These are phyloP conservation scores for Drosophila nikananu DNA, from an alignment of 1,140 invertebrate genomes.

Conservation along the genomic window DNA sequence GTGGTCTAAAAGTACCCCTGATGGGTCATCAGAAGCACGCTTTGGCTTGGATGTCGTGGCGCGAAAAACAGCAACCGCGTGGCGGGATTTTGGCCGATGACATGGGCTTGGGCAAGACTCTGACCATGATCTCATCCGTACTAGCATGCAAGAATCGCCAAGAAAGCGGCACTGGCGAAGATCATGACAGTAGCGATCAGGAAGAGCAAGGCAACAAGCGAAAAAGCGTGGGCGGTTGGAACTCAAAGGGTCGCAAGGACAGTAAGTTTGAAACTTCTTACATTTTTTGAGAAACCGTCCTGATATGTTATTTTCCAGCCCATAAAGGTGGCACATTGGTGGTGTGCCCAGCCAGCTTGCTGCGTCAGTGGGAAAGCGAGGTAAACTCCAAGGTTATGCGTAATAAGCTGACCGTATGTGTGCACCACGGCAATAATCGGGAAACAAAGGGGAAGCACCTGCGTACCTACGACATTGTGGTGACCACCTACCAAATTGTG, in stretches of 20 bases:
- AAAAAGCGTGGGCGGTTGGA: slow-evolving; percentile 66
- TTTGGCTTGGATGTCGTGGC: slow-evolving; percentile 94
- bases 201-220: slow-evolving; percentile 62
- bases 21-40: slow-evolving; percentile 96
- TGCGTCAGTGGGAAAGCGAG: slow-evolving; percentile 95
- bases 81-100: slow-evolving; percentile 96
- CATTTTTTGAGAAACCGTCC: not conserved
- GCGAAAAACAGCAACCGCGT: slow-evolving; percentile 92
- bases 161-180: slow-evolving; percentile 40
- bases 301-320: slow-evolving; percentile 57
- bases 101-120: slow-evolving; percentile 97
- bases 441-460: slow-evolving; percentile 88
- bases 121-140: slow-evolving; percentile 95
- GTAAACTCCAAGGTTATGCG: slow-evolving; percentile 88
- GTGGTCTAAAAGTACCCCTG: slow-evolving; percentile 88
- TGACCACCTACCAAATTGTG: slow-evolving; percentile 92
- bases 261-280: slow-evolving; percentile 55
- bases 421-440: slow-evolving; percentile 94
- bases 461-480: slow-evolving; percentile 89
- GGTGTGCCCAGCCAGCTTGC: slow-evolving; percentile 94
- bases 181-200: slow-evolving; percentile 35
- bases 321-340: slow-evolving; percentile 91
- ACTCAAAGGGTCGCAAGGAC: slow-evolving; percentile 73
- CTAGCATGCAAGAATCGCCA: slow-evolving; percentile 84
- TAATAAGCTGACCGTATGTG: slow-evolving; percentile 88